Base-by-base conservation (phyloP, 1,140 invertebrate species). In the Diuraphis noxia region DNA sequence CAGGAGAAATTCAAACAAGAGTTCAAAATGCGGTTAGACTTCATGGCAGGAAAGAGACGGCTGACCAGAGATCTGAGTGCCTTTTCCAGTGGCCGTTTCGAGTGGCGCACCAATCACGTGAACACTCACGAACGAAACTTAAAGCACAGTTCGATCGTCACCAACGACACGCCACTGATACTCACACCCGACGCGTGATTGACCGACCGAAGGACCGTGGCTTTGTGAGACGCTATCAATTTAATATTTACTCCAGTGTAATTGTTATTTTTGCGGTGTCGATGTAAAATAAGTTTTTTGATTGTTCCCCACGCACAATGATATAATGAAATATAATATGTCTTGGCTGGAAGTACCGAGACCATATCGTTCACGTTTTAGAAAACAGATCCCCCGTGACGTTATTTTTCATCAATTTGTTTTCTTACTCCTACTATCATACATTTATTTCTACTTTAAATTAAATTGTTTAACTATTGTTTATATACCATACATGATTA, bases 1-100 rank as follows among this genome's bases (percentile, higher is more conserved):
- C 91, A 93, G 93, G 93, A 93, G 63, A 93, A 93, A 77, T 93
- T 93, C 92, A 93, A 93, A 92, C 92, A 93, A 81, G 93, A 93
- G 86, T 93, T 93, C 90, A 92, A 93, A 88, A 88, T 93, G 90
- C 87, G 93, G n/a, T 72, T 92, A 36, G 79, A 88, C 41, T 87
- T 93, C 72, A 87, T 92, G 52, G 82, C 92, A 38, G 92, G 92
- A 17, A 92, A 92, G 72, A 86, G 89, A 56, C 92, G 92, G 23
- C 88, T 93, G 1, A 89, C 92, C 10, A 89, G 93, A n/a, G 92
- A 93, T 63, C 84, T 93, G n/a, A 93, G 93, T 88, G 92, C 92
- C 7, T 93, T 93, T 49, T 92, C 93, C 49, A 93, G 92, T 79
- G 92, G 92, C 19, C 79, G 92, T n/a, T 93, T 92, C 72, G 93